phyloP scores from a whole-genome alignment of 64 coral and sea anemone genomes.

The Orbicella faveolata region DNA sequence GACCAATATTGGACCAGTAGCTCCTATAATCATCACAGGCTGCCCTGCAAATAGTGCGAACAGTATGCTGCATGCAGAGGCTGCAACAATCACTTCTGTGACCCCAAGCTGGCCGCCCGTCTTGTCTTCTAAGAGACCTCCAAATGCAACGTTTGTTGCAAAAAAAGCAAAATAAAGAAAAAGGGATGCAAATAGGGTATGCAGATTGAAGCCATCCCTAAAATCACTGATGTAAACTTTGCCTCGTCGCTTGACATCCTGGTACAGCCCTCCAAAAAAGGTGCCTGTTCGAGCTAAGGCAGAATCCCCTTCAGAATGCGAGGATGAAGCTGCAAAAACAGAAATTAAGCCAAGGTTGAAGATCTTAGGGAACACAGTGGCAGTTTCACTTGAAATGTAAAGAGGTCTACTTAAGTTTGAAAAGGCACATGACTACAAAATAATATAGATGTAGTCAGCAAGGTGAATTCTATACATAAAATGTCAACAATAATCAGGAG shows the following conservation, averaged over 20 bases:
- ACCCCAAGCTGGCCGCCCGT: conserved; percentile 64
- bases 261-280: conserved; percentile 73
- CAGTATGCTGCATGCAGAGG: conserved; percentile 62
- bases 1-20: conserved; percentile 81
- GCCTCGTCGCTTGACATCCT: conserved; percentile 71
- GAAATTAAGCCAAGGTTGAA: not conserved
- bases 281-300: conserved; percentile 59
- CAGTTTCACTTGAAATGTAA: no score
- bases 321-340: conserved; percentile 15
- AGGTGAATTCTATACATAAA: no score
- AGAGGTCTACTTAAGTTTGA: no score
- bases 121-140: conserved; percentile 68
- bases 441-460: no score
- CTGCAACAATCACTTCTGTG: conserved; percentile 73
- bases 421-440: no score
- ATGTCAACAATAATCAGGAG: no score
- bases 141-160: conserved; percentile 83
- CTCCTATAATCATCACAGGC: conserved; percentile 82
- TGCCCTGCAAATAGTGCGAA: conserved; percentile 82
- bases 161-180: conserved; percentile 86
- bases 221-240: conserved; percentile 85
- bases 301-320: conserved; percentile 59
- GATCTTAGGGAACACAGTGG: no score
- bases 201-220: conserved; percentile 69
- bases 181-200: conserved; percentile 66